phyloP scores from a whole-genome alignment of 1,140 invertebrate species.

The Lutraria rhynchaena region DNA sequence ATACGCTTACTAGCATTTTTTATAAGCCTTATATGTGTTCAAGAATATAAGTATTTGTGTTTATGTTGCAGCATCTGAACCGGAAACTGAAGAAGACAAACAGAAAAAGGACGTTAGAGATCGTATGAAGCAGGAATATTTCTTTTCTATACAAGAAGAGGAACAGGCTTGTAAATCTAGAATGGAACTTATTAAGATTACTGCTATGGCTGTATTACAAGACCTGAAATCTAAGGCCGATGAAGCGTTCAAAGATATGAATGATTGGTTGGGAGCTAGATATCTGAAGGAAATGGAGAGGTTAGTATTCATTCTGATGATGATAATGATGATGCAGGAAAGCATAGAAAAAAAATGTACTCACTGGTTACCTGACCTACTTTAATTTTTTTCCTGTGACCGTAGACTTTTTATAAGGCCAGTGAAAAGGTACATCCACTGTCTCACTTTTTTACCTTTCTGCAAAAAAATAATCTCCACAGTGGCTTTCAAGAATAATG shows the following conservation, averaged over 20 bases:
- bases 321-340: no score
- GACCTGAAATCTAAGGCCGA: conserved; percentile 80
- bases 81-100: conserved; percentile 78
- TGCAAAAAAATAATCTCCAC: no score
- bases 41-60: no score
- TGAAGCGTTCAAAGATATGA: conserved; percentile 79
- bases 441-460: no score
- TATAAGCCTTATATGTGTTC: no score
- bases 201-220: conserved; percentile 73
- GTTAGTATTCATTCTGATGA: conserved; percentile 65
- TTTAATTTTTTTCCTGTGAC: no score
- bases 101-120: conserved; percentile 72
- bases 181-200: conserved; percentile 76
- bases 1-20: no score
- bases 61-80: conserved; percentile 65
- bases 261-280: conserved; percentile 81
- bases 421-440: no score
- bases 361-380: no score
- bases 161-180: conserved; percentile 74
- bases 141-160: conserved; percentile 79
- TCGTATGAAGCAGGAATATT: conserved; percentile 79
- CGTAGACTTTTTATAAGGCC: no score
- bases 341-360: no score
- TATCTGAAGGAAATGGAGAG: conserved; percentile 82
- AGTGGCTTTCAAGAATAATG: no score